Percentiles rank a stretch among this genome's conserved stretches.
These are phyloP conservation scores for Thaumatotibia leucotreta DNA, from an alignment of 1,140 invertebrate genomes.

Conservation along the genomic window DNA sequence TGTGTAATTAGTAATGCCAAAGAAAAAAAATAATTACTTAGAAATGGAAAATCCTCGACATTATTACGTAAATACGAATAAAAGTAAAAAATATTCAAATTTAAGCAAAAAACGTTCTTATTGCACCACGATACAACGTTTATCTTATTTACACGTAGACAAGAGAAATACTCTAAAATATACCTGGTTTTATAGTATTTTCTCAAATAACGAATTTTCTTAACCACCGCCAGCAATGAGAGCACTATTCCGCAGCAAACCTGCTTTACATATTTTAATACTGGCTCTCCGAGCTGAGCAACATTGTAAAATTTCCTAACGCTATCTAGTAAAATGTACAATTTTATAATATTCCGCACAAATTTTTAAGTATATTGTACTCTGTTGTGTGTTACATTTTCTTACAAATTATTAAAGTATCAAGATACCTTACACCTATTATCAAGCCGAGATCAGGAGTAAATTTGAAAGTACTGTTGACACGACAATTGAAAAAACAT, in stretches of 20 bases:
- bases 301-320: not conserved
- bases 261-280: not conserved
- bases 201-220: not conserved
- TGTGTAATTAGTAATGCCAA: no score
- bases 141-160: not conserved
- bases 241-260: not conserved
- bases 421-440: no score
- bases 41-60: no score
- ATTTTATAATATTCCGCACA: not conserved
- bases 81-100: no score
- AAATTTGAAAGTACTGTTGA: no score
- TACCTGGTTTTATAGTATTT: not conserved
- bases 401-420: not conserved
- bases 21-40: no score
- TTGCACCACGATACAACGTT: no score
- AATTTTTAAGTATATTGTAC: not conserved
- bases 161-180: not conserved
- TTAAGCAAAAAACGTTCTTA: no score
- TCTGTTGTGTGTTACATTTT: not conserved
- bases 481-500: no score
- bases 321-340: not conserved
- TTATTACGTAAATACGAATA: no score
- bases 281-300: not conserved
- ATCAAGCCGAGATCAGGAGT: no score
- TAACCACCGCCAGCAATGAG: not conserved